A percentile compares a stretch with the other conserved stretches of the same genome.
phyloP scores from a whole-genome alignment of 23 tunicate species.

The Trididemnum nubilum region DNA sequence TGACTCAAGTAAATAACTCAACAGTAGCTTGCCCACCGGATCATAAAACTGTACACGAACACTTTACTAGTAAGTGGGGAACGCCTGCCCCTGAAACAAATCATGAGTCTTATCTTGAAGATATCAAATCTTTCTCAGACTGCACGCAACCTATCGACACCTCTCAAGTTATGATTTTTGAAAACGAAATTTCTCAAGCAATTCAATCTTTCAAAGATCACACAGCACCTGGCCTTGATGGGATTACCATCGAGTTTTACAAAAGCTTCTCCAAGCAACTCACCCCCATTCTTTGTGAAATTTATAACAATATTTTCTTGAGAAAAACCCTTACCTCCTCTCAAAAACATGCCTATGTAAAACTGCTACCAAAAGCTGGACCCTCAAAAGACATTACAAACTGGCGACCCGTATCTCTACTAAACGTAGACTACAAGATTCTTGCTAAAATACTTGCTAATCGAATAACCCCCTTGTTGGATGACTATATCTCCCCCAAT shows the following conservation, averaged over 20 bases:
- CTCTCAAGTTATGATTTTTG: no score
- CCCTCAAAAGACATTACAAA: neutral
- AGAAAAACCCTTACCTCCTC: neutral
- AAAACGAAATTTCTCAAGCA: neutral
- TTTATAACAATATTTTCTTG: neutral
- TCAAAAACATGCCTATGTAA: neutral
- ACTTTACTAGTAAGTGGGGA: neutral
- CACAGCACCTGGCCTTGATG: neutral
- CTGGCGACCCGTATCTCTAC: slow-evolving; percentile 7
- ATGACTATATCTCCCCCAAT: neutral
- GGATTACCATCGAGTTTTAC: neutral
- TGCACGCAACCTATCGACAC: no score
- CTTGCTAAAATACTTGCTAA: neutral
- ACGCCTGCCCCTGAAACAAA: neutral
- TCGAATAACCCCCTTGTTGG: neutral
- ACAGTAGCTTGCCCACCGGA: no score
- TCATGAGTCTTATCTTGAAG: no score
- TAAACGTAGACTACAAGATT: slow-evolving; percentile 1
- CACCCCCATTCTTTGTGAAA: neutral
- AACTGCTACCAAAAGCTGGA: neutral
- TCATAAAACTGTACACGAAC: no score
- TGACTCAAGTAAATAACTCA: no score
- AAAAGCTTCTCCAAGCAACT: neutral
- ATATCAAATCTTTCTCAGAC: no score
- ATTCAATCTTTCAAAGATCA: neutral